Evolutionary conservation across 2,888 invertebrate genomes (phyloP), one percentile per base, ranked within the genome.

Genomic region (Mesorhabditis sp.): DNA sequence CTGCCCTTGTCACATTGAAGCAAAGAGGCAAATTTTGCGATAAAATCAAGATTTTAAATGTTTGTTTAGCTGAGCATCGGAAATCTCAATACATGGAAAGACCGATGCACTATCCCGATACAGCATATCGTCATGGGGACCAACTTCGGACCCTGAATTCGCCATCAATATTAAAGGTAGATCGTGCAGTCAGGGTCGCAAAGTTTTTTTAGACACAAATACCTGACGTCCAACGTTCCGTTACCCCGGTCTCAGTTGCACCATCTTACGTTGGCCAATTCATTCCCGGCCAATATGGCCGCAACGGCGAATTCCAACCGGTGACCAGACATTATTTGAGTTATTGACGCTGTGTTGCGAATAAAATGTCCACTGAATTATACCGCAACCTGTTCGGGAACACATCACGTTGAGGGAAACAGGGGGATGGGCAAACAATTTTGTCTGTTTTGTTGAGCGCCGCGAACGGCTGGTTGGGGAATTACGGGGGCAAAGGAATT

Each of bases 291-390:
- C 71, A 71, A 0, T 50, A 74, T 0, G 76, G 75, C 0, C 76
- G 76, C 0, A 45, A 45, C 0, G 78, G 78, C 15, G 71, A 75
- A 6, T 80, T 80, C 71, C 71, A 72, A 65, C 74, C 76, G 3
- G 73, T 73, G 58, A 80, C 80, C 1, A 66, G 80, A 61, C 78
- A 78, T 62, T 80, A 76, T 66, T 77, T 76, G 67, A 77, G 77
- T 66, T 80, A 80, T 65, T 78, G 66, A 72, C 62, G 28, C 28
- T 28, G 28, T 28, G 28, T 28, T 28, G 28, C 28, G 28, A 28
- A 28, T 28, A 28, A 28, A 28, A 28, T 28, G 28, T 28, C 28
- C 28, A 28, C 28, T 28, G 28, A 28, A 28, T 28, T 28, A 28
- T 28, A 28, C 28, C 28, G 28, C 28, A 28, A 2, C 28, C 28